phyloP scores from a whole-genome alignment of 1,140 invertebrate species.

The Drosophila kepulauana region DNA sequence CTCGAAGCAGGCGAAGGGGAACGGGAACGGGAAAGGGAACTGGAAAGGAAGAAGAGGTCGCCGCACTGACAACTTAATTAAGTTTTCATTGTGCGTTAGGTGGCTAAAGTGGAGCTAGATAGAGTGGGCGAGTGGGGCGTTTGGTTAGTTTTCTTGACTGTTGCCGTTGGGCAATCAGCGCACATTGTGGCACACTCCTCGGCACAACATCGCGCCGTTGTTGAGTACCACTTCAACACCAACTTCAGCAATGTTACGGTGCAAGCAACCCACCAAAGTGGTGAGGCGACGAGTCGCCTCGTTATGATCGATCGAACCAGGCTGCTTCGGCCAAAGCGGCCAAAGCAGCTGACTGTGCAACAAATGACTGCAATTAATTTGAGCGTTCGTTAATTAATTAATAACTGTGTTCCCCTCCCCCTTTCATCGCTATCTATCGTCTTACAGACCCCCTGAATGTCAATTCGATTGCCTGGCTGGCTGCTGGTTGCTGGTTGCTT shows the following conservation, averaged over 20 bases:
- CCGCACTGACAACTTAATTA: constrained; percentile 76
- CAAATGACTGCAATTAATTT: constrained; percentile 76
- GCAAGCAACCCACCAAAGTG: constrained; percentile 22
- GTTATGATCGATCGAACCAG: constrained; percentile 60
- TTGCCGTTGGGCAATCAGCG: constrained; percentile 59
- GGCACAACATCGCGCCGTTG: background rate
- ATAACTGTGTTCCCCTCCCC: constrained; percentile 50
- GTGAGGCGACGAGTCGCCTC: constrained; percentile 20
- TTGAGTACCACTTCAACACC: constrained; percentile 45
- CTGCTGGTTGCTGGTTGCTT: background rate
- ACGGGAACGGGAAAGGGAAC: too few relatives aligned
- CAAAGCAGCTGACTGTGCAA: constrained; percentile 64
- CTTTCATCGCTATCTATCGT: background rate
- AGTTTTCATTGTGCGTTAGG: constrained; percentile 69
- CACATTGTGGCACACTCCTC: constrained; percentile 47
- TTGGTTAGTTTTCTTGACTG: constrained; percentile 17
- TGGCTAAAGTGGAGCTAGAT: background rate
- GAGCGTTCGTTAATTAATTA: constrained; percentile 76
- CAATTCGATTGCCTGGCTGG: constrained; percentile 7
- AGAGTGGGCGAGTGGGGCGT: background rate
- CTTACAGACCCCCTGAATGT: background rate
- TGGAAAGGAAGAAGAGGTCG: background rate
- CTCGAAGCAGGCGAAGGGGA: too few relatives aligned
- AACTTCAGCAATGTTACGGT: background rate
- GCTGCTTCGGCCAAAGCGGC: constrained; percentile 12